Base-by-base conservation (phyloP, 2,797 vertebrate species). In the Eurystomus glaucurus region DNA sequence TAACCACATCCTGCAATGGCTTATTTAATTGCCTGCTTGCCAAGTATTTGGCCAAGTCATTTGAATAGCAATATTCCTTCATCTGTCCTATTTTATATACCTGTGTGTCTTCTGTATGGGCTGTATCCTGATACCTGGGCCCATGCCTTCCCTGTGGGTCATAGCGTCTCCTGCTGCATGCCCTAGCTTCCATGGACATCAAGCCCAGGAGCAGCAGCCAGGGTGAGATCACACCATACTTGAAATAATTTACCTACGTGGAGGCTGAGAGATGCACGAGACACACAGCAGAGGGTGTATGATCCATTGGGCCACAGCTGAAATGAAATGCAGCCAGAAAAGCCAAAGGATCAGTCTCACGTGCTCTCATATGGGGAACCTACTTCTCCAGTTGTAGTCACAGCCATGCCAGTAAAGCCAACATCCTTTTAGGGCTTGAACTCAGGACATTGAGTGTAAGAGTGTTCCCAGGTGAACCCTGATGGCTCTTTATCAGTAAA, bases 401-500 rank as follows among this genome's bases (percentile, higher is more conserved):
- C 26, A 75, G 80, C 50, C 25, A 60, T 41, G 35, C 3, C 29
- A 54, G 61, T 28, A 85, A 91, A 91, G 51, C 7, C 57, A 75
- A n/a, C 15, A 46, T 57, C 37, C 54, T 86, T 61, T 88, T 10
- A 82, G 58, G 19, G 31, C 43, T 64, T 91, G 57, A 87, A 81
- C 41, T 6, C 51, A 62, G 62, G 79, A 62, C 3, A 1, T 0
- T 28, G 65, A 88, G 13, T 39, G 29, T n/a, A 39, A 31, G 46
- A 64, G 33, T 66, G 55, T n/a, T 94, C 64, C 60, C 75, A 85
- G 68, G 28, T 72, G 81, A 94, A 71, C 78, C 75, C 84, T 72
- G 68, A 62, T 50, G 89, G 61, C 20, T 62, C 52, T 82, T 97
- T 88, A 85, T 93, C 87, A 78, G 69, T 54, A 76, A 61, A 90